Evolutionary conservation across 30 jellyfish, hydroid and myxozoan genomes (phyloP).

Genomic region (Pelagia noctiluca): DNA sequence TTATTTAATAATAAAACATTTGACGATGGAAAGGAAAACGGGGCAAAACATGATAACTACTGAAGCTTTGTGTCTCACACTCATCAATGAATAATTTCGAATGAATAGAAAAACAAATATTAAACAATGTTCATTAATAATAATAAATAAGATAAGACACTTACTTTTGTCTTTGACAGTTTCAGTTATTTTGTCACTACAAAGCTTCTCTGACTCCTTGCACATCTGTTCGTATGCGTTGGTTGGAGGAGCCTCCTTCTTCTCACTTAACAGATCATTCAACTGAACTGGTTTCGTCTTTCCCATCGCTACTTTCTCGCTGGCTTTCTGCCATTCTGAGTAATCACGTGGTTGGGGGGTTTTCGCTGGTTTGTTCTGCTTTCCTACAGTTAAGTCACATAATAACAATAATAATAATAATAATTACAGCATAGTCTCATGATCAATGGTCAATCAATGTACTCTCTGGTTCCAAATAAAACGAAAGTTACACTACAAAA

Average conservation of each 20-base stretch:
- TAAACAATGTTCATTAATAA: too few relatives aligned
- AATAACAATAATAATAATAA: too few relatives aligned
- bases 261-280: background rate
- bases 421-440: too few relatives aligned
- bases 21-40: too few relatives aligned
- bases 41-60: too few relatives aligned
- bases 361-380: background rate
- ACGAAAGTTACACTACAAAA: too few relatives aligned
- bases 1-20: too few relatives aligned
- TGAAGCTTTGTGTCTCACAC: too few relatives aligned
- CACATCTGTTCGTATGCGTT: background rate
- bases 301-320: conserved; percentile 16
- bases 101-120: too few relatives aligned
- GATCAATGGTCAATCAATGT: too few relatives aligned
- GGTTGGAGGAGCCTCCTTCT: background rate
- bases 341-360: conserved; percentile 1
- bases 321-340: conserved; percentile 25
- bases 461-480: too few relatives aligned
- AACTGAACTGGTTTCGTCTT: background rate
- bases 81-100: too few relatives aligned
- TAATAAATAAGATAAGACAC: background rate
- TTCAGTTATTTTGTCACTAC: background rate
- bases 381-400: background rate
- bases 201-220: background rate
- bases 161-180: background rate